Conservation (phyloP, 2,797 vertebrate genomes). For the Gymnothorax reevesii region DNA sequence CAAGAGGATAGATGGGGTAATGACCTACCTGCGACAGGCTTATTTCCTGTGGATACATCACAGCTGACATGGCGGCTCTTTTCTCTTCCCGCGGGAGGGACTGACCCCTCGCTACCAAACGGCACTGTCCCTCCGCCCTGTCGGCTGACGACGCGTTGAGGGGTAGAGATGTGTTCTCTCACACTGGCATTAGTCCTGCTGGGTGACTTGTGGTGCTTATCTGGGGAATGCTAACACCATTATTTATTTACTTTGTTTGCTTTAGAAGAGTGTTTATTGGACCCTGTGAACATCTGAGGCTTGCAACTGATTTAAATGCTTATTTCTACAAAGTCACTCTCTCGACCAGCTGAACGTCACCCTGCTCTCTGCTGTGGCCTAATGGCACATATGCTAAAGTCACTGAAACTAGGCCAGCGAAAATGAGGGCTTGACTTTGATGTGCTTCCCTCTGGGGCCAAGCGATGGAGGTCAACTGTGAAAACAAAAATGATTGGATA, state of each 20-base stretch:
- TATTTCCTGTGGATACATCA: conserved; percentile 6
- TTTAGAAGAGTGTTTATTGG: background rate
- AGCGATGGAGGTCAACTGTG: conserved; percentile 56
- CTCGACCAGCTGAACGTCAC: background rate
- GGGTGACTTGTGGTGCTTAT: background rate
- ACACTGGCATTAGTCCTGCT: background rate
- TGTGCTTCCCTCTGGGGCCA: conserved; percentile 29
- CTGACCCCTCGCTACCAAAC: background rate
- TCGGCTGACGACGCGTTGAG: background rate
- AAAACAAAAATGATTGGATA: conserved; percentile 49
- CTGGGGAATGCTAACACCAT: background rate
- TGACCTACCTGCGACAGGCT: background rate
- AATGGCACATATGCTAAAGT: conserved; percentile 14
- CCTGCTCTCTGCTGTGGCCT: background rate
- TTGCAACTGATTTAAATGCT: background rate
- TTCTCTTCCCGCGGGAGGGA: background rate
- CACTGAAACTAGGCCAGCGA: conserved; percentile 40
- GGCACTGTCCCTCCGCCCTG: background rate
- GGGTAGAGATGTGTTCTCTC: background rate
- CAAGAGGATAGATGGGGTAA: conserved; percentile 17
- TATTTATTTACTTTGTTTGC: background rate
- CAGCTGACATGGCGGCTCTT: background rate
- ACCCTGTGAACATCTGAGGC: background rate
- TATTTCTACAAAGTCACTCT: background rate
- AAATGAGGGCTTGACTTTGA: conserved; percentile 40